phyloP scores from a whole-genome alignment of 2,797 vertebrate genomes.

The Malurus splendens region DNA sequence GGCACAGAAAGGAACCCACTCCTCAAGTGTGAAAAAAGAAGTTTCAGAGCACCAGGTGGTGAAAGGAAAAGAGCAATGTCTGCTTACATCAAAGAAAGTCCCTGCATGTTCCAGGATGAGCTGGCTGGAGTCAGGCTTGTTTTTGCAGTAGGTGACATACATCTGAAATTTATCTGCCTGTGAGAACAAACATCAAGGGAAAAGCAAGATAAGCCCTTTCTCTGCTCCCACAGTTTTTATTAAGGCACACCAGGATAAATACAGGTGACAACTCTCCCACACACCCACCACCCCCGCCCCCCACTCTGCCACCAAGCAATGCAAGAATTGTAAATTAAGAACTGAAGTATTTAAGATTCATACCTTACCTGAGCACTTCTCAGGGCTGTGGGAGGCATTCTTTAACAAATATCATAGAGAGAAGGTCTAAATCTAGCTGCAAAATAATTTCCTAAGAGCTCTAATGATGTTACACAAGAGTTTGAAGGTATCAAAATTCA shows the following conservation, averaged over 20 bases:
- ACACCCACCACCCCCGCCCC: neutral
- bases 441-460: neutral
- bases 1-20: neutral
- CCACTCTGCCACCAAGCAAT: neutral
- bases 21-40: neutral
- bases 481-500: neutral
- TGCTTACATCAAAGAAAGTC: conserved; percentile 94
- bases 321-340: neutral
- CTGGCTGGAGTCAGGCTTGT: conserved; percentile 97
- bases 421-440: neutral
- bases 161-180: conserved; percentile 99
- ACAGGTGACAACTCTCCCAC: neutral
- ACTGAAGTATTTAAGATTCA: neutral
- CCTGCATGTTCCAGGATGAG: conserved; percentile 95
- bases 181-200: conserved; percentile 55
- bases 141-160: conserved; percentile 98
- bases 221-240: neutral
- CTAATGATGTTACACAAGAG: neutral
- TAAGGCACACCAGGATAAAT: conserved; percentile 8
- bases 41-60: neutral
- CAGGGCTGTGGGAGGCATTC: neutral
- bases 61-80: neutral
- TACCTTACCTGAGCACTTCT: neutral
- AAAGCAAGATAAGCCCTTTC: conserved; percentile 23
- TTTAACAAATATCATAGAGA: neutral